Conservation (phyloP, 2,113 vertebrate genomes). For the Nothoprocta perdicaria region DNA sequence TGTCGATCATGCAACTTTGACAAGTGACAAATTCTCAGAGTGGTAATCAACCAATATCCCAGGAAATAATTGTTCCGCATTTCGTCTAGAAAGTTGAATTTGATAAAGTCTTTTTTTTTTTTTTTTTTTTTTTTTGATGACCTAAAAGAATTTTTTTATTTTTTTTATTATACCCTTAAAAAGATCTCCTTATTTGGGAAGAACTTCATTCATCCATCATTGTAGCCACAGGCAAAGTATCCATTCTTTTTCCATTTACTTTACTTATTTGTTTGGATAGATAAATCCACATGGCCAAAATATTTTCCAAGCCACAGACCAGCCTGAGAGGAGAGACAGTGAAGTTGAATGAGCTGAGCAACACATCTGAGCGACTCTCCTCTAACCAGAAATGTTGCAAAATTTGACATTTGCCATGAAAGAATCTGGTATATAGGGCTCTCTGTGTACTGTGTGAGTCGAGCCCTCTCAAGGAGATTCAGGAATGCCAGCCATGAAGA, state of each 20-base stretch:
- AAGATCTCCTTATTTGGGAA: neutral
- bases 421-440: neutral
- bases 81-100: neutral
- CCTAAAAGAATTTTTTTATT: too few relatives aligned
- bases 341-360: neutral
- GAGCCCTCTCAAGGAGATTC: neutral
- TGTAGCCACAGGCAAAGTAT: neutral
- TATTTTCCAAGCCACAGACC: neutral
- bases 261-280: neutral
- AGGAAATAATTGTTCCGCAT: constrained; percentile 1
- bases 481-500: neutral
- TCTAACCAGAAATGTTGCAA: neutral
- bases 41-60: constrained; percentile 11
- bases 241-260: neutral
- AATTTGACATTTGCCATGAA: too few relatives aligned
- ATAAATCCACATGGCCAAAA: neutral
- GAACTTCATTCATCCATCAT: neutral
- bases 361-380: neutral
- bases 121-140: neutral
- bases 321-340: neutral
- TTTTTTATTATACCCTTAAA: neutral
- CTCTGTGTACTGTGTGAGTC: rapidly evolving
- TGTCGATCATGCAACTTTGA: constrained; percentile 18
- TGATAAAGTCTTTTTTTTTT: neutral
- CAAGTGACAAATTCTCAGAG: constrained; percentile 21